Evolutionary conservation across 2,113 vertebrate species (phyloP).

Genomic region (Cebus imitator): DNA sequence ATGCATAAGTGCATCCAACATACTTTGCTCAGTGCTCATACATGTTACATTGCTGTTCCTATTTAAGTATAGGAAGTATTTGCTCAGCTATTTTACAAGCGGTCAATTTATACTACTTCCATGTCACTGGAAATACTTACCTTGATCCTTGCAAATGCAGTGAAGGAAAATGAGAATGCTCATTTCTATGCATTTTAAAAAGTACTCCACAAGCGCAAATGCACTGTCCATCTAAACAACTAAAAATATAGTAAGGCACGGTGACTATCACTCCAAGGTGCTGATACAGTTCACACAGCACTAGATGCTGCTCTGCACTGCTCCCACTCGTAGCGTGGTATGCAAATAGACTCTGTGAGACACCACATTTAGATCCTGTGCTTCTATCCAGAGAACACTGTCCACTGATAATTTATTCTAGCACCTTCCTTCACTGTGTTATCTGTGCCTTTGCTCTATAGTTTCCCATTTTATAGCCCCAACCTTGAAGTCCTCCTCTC

Average conservation of each 20-base stretch:
- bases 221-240: background rate
- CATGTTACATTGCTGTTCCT: background rate
- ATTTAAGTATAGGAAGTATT: background rate
- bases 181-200: background rate
- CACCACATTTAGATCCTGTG: background rate
- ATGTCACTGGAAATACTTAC: background rate
- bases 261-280: background rate
- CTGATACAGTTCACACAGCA: too few relatives aligned
- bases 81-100: background rate
- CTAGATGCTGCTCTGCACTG: background rate
- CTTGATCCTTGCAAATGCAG: background rate
- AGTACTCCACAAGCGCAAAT: background rate
- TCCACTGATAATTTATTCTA: background rate
- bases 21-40: background rate
- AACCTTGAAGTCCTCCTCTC: background rate
- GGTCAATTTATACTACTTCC: background rate
- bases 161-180: background rate
- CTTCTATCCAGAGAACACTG: background rate
- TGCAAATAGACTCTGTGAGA: background rate
- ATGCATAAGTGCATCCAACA: background rate
- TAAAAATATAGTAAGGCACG: accelerated
- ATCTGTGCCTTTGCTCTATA: background rate
- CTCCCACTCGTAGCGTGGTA: background rate
- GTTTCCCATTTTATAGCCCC: background rate
- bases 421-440: background rate